Percentiles rank a stretch among this genome's conserved stretches.
phyloP scores from a whole-genome alignment of 1,140 invertebrate genomes.

The Mamestra configurata region DNA sequence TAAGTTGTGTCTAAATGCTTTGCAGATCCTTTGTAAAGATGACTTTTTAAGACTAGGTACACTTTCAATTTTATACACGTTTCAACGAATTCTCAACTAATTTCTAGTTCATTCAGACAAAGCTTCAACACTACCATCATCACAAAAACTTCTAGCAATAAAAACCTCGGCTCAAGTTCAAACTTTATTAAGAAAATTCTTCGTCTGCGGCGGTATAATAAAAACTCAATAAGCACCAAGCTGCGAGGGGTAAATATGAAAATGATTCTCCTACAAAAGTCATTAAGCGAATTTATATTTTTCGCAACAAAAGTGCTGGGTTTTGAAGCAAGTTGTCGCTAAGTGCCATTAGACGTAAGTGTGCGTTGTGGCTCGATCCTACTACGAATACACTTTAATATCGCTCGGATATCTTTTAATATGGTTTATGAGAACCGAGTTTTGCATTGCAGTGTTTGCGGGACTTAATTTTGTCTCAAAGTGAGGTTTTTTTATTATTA shows the following conservation, averaged over 20 bases:
- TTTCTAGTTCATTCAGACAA: slow-evolving; percentile 5
- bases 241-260: slow-evolving; percentile 50
- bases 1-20: too few relatives aligned
- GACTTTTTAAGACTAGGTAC: background rate
- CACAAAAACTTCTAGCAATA: slow-evolving; percentile 4
- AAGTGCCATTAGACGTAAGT: slow-evolving; percentile 67
- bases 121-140: background rate
- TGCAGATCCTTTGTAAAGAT: background rate
- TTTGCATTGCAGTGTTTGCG: slow-evolving; percentile 22
- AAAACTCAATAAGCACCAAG: slow-evolving; percentile 40
- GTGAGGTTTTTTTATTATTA: too few relatives aligned
- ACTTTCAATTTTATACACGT: background rate
- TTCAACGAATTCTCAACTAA: background rate
- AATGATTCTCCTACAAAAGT: slow-evolving; percentile 52
- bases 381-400: background rate
- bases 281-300: slow-evolving; percentile 74
- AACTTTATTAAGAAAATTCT: slow-evolving; percentile 29
- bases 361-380: slow-evolving; percentile 52
- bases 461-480: background rate
- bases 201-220: slow-evolving; percentile 2
- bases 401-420: slow-evolving; percentile 27
- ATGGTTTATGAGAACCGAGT: slow-evolving; percentile 13
- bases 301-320: slow-evolving; percentile 59
- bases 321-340: slow-evolving; percentile 65
- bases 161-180: background rate